Evolutionary conservation across 1,140 invertebrate genomes (phyloP), one percentile per base, ranked within the genome.

Genomic region (Drosophila bocki): DNA sequence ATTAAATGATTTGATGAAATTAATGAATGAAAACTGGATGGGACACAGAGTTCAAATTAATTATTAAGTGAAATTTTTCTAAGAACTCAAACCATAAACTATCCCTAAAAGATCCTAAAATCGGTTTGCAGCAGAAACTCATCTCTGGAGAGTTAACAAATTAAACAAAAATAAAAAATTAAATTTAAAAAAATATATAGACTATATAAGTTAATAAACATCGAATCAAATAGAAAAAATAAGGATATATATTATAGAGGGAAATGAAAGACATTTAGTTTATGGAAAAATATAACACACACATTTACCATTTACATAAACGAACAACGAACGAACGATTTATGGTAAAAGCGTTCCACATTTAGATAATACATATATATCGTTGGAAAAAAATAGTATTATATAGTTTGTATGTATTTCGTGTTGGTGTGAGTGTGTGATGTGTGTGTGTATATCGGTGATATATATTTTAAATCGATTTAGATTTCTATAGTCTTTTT

Each of bases 321-420:
- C 83, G 84, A 91, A 91, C 88, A 91, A 91, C 83, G 85, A 90
- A 90, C 85, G 85, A 90, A 90, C 85, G 80, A 91, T 91, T 92
- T 91, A 92, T 91, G 91, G 69, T 92, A 91, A 91, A 91, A 92
- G 91, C 91, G 91, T 91, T 92, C 91, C 91, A 92, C 91, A 92
- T 92, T 92, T 92, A 92, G 85, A 90, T 90, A 90, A 82, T 84
- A 90, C 82, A 90, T 90, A 90, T 90, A 90, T 85, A 90, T 90
- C 68, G 72, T 84, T 80, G 67, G 70, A 78, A 79, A 84, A 71
- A 79, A 77, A 72, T 72, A 63, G 45, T 79, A 61, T 57, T 76
- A 64, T 70, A 67, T 71, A 71, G 63, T 68, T 57, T 80, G 37
- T 76, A 44, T 78, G 78, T 78, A 32, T 60, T 19, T 68, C 60